Evolutionary conservation across 2,888 invertebrate species (phyloP), one percentile per base, ranked within the genome.

Genomic region (Andrena bucephala): DNA sequence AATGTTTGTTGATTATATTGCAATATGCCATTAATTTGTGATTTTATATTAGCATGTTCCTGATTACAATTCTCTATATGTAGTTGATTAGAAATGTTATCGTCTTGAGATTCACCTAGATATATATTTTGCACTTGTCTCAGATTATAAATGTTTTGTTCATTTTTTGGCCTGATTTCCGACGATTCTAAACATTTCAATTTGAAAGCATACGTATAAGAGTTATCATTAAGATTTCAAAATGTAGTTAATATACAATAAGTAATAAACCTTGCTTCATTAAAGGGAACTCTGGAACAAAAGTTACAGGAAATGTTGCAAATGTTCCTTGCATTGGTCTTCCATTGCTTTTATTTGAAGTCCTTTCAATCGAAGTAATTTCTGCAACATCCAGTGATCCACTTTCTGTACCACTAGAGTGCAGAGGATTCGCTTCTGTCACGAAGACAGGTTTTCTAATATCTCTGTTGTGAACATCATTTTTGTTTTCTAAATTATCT

Each of bases 231-330:
- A 24, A 33, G 3, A n/a, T 16, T 62, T 16, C 10, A 3, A 31
- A 31, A 50, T 6, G 13, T 48, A 48, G 29, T 48, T 27, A 48
- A 33, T 24, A 7, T 20, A 20, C 36, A n/a, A 65, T 1, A 24
- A 29, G 13, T 2, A 13, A n/a, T 68, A n/a, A 74, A 69, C 70
- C 75, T 75, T 16, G 29, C 24, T 24, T 33, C 29, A 20, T 42
- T 13, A 48, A n/a, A 73, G 10, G 10, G n/a, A 20, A 2, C 8
- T 73, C 57, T 59, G 13, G 29, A 24, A 57, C 13, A 36, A 6
- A 13, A 29, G 20, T 42, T 36, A 48, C 24, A 2, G 50, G 59
- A 33, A 57, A 24, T 10, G 48, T 3, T 10, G 48, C 27, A 20
- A 57, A 63, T 7, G 36, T 16, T n/a, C 27, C 16, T 42, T 16